phyloP scores from a whole-genome alignment of 2,113 vertebrate species.

The Callochromis pleurospilus region DNA sequence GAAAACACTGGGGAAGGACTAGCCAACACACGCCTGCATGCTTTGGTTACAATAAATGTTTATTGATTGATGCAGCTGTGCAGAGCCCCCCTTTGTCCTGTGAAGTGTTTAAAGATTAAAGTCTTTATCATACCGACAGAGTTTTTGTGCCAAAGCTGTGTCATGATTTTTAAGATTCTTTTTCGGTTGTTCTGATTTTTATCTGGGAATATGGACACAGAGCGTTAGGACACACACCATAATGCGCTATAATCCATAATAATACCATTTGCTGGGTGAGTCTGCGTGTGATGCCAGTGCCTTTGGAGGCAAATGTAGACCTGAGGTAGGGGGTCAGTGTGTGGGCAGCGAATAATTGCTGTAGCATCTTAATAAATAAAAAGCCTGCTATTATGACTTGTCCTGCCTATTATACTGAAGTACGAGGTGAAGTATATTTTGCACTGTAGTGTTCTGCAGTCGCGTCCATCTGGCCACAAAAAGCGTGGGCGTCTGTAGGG shows the following conservation, averaged over 20 bases:
- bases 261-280: background rate
- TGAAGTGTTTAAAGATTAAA: background rate
- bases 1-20: background rate
- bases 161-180: accelerated
- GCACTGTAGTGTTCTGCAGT: accelerated
- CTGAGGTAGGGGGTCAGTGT: background rate
- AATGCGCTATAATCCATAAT: background rate
- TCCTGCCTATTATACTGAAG: background rate
- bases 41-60: accelerated
- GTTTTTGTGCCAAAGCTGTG: background rate
- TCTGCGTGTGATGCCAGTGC: accelerated
- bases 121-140: background rate
- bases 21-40: background rate
- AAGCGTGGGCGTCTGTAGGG: background rate
- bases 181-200: background rate
- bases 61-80: background rate
- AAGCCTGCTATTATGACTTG: accelerated
- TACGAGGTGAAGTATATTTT: background rate
- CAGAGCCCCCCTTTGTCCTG: accelerated
- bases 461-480: accelerated
- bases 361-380: background rate
- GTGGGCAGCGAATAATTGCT: background rate
- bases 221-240: background rate
- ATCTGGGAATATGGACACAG: background rate
- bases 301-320: background rate